Conservation (phyloP, 2,888 invertebrate species). For the Hermaeophaga mercurialis region DNA sequence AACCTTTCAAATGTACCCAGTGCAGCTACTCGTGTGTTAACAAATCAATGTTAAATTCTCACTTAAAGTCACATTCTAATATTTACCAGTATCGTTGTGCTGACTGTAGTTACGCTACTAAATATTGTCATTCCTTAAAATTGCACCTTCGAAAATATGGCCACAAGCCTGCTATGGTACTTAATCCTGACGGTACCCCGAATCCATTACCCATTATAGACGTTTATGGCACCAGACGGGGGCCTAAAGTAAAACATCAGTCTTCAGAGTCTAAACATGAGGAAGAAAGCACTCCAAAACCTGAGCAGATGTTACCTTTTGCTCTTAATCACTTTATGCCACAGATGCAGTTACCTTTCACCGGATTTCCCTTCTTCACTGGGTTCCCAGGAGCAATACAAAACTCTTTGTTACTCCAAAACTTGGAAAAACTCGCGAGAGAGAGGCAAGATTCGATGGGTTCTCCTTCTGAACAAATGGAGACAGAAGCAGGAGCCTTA, state of each 20-base stretch:
- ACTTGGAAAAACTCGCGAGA: constrained; percentile 35
- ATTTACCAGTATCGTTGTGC: constrained; percentile 92
- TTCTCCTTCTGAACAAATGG: constrained; percentile 13
- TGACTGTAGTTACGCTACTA: constrained; percentile 94
- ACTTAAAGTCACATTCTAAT: constrained; percentile 93
- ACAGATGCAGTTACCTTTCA: constrained; percentile 40
- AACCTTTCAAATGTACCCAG: constrained; percentile 92
- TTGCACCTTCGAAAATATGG: constrained; percentile 90
- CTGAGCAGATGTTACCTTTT: constrained; percentile 29
- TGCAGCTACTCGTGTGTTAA: constrained; percentile 94
- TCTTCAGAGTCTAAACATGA: constrained; percentile 9
- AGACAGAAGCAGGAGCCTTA: constrained; percentile 57
- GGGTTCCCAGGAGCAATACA: constrained; percentile 41
- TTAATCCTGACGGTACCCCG: constrained; percentile 87
- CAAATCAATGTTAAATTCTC: constrained; percentile 98
- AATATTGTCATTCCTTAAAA: constrained; percentile 97
- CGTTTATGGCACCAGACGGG: constrained; percentile 87
- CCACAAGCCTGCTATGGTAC: constrained; percentile 88
- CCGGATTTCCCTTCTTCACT: constrained; percentile 41
- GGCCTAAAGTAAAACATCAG: constrained; percentile 67
- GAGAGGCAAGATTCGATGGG: constrained; percentile 21
- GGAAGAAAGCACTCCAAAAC: constrained; percentile 25
- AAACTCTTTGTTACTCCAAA: constrained; percentile 46
- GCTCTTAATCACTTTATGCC: constrained; percentile 38
- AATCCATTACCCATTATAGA: constrained; percentile 89